phyloP scores from a whole-genome alignment of 2,797 vertebrate genomes.

The Gymnocypris eckloni region DNA sequence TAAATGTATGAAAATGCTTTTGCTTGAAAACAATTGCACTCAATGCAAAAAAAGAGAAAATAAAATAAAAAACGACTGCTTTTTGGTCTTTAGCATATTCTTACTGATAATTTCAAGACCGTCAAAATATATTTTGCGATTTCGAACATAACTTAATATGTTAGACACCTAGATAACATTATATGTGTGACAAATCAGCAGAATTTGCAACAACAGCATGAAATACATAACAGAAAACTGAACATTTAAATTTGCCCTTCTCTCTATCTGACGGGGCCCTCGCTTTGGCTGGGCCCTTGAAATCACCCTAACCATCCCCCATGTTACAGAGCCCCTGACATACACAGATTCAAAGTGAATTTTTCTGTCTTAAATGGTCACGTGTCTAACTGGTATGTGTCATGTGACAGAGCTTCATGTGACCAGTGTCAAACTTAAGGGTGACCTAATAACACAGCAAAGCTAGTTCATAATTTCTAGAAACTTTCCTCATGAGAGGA shows the following conservation, averaged over 20 bases:
- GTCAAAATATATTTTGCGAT: not conserved
- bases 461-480: not conserved
- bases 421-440: not conserved
- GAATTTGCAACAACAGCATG: not conserved
- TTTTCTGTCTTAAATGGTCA: not conserved
- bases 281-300: not conserved
- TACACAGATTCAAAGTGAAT: not conserved
- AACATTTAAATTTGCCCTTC: too few species aligned
- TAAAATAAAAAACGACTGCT: too few species aligned
- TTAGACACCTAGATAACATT: not conserved
- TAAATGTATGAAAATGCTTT: not conserved
- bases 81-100: too few species aligned
- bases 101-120: not conserved
- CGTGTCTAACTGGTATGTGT: not conserved
- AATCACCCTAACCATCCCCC: not conserved
- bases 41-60: too few species aligned
- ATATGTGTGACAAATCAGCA: not conserved
- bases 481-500: conserved; percentile 6
- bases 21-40: too few species aligned
- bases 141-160: not conserved
- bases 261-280: not conserved
- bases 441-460: not conserved
- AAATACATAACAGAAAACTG: not conserved
- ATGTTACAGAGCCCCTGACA: not conserved
- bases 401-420: conserved; percentile 14